Evolutionary conservation across 2,113 vertebrate species (phyloP), one percentile per base, ranked within the genome.

Genomic region (Morone saxatilis): DNA sequence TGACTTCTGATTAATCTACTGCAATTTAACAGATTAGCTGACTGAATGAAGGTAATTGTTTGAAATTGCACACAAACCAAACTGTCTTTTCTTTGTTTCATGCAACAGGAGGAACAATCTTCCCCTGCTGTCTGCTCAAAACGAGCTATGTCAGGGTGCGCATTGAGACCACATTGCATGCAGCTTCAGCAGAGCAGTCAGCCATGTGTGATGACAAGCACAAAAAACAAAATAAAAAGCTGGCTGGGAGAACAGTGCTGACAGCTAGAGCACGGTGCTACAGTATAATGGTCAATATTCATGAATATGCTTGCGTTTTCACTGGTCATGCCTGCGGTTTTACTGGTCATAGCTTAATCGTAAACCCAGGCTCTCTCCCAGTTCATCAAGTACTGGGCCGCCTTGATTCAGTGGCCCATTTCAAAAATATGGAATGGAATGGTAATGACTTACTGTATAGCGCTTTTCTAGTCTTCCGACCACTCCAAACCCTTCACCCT

Each of bases 161-260:
- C 74, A 38, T 41, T 41, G 70, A 38, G 50, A 38, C 62, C 40
- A 53, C 78, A 88, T 72, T 79, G 57, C 72, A 91, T 91, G 74
- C 87, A 79, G 72, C 45, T 83, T 45, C 70, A 78, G 56, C 65
- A 56, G 69, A 4, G 51, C 77, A 75, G 72, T 85, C 85, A 75
- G 69, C 69, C 45, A 13, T 40, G 41, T n/a, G 66, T 36, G 59
- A 69, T 76, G 84, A 84, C 83, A 66, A 66, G 78, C 12, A 71
- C 43, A 65, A 50, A 71, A 60, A 74, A 5, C 40, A 50, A 70
- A 73, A 80, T 31, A 8, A 8, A 14, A 73, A 76, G 83, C 9
- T 76, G 54, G 54, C 16, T 22, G 31, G 14, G 51, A 73, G 40
- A 65, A 75, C 6, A 62, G 54, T 14, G 51, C 61, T 73, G 48